These are phyloP conservation scores for Alfaro cultratus DNA, from an alignment of 2,797 vertebrate genomes.

Conservation along the genomic window DNA sequence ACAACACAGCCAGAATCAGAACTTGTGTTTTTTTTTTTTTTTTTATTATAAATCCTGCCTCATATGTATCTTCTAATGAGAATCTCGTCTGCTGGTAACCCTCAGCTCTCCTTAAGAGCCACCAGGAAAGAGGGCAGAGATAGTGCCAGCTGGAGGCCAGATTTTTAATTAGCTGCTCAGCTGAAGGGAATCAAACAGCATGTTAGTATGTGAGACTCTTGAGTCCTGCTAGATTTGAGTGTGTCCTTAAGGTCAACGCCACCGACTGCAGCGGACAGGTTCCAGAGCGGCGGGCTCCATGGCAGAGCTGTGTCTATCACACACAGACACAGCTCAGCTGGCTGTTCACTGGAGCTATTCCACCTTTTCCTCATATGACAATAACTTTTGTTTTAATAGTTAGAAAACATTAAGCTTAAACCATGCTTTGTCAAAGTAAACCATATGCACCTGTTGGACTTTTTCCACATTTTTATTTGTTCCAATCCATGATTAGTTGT, in stretches of 20 bases:
- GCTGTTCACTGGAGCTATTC: not conserved
- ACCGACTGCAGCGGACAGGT: not conserved
- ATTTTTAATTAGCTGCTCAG: conserved; percentile 12
- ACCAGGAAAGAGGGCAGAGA: not conserved
- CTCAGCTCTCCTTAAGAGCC: not conserved
- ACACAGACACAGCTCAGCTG: not conserved
- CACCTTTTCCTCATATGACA: not conserved
- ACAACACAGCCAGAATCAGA: not conserved
- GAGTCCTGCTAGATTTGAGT: not conserved
- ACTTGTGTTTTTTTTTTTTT: not conserved
- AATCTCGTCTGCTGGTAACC: not conserved
- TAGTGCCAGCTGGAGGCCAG: not conserved
- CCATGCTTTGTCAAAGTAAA: not conserved
- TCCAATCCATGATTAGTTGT: not conserved
- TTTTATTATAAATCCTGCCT: not conserved
- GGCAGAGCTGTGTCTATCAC: conserved; percentile 1
- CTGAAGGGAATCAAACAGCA: conserved; percentile 4
- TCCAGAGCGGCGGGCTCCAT: not conserved
- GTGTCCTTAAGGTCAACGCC: not conserved
- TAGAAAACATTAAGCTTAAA: not conserved
- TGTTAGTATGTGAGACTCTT: conserved; percentile 1
- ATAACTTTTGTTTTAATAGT: not conserved
- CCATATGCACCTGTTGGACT: not conserved
- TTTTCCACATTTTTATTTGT: not conserved
- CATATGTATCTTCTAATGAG: not conserved